These are phyloP conservation scores for Lathronympha strigana DNA, from an alignment of 2,888 invertebrate species.

Conservation along the genomic window DNA sequence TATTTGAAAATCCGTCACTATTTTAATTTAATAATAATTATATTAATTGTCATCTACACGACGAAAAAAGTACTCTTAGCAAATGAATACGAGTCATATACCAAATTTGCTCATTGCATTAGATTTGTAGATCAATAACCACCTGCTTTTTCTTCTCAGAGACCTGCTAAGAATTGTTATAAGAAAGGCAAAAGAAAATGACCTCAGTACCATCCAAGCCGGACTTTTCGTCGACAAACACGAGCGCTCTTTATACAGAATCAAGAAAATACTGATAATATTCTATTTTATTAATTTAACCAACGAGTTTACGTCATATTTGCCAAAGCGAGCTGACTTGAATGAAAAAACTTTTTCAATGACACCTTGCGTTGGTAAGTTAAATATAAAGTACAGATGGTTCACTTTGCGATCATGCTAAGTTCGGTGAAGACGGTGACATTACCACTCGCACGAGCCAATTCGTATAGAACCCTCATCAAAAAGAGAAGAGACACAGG, in stretches of 20 bases:
- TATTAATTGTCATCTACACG: too few relatives aligned
- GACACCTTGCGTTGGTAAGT: conserved; percentile 70
- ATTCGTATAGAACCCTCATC: too few relatives aligned
- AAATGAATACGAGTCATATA: too few relatives aligned
- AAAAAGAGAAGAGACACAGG: too few relatives aligned
- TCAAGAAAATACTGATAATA: conserved; percentile 60
- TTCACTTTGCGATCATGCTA: not conserved
- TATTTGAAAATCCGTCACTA: too few relatives aligned
- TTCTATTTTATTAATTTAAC: conserved; percentile 59
- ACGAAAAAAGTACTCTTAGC: too few relatives aligned
- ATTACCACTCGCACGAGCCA: too few relatives aligned
- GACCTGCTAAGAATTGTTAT: conserved; percentile 52
- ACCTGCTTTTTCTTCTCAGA: conserved; percentile 47
- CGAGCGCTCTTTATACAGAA: conserved; percentile 28
- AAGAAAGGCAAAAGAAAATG: conserved; percentile 53
- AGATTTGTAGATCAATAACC: not conserved
- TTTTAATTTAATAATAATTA: too few relatives aligned
- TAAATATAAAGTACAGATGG: not conserved
- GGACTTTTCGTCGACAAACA: conserved; percentile 52
- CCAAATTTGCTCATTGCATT: too few relatives aligned
- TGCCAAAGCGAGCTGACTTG: conserved; percentile 60
- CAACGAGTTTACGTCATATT: conserved; percentile 56
- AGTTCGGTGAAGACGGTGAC: too few relatives aligned
- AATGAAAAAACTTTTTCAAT: conserved; percentile 58
- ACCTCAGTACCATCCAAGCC: conserved; percentile 51